These are phyloP conservation scores for Anastatus disparis DNA, from an alignment of 1,140 invertebrate genomes.

Conservation along the genomic window DNA sequence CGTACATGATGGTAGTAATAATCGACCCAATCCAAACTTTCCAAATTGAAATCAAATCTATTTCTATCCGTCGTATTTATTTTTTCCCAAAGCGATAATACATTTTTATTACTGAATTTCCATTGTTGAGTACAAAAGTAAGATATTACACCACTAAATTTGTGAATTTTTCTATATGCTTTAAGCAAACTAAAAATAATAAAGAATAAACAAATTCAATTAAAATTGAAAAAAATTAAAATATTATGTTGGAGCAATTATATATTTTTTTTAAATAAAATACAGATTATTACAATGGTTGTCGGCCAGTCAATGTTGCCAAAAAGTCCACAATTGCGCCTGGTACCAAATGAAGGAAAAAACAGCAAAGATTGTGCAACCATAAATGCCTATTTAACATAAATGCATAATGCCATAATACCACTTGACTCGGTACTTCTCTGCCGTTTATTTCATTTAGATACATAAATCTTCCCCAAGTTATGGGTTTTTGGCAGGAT, in stretches of 20 bases:
- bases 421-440: slow-evolving; percentile 56
- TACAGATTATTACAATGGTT: slow-evolving; percentile 60
- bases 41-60: slow-evolving; percentile 63
- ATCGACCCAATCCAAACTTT: slow-evolving; percentile 61
- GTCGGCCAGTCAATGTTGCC: slow-evolving; percentile 52
- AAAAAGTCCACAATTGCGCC: slow-evolving; percentile 58
- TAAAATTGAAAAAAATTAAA: too few species aligned
- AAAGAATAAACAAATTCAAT: too few species aligned
- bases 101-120: slow-evolving; percentile 70
- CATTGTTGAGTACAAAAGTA: slow-evolving; percentile 73
- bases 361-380: slow-evolving; percentile 64
- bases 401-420: slow-evolving; percentile 70
- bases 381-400: slow-evolving; percentile 61
- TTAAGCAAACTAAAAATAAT: slow-evolving; percentile 63
- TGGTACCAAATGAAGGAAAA: slow-evolving; percentile 63
- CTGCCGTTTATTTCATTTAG: slow-evolving; percentile 60
- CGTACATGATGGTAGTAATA: slow-evolving; percentile 62
- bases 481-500: slow-evolving; percentile 69
- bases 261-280: too few species aligned
- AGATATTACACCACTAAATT: slow-evolving; percentile 68
- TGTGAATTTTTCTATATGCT: slow-evolving; percentile 70
- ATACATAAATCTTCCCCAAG: slow-evolving; percentile 69
- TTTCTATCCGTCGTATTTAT: slow-evolving; percentile 64
- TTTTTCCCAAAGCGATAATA: slow-evolving; percentile 64
- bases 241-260: too few species aligned